These are phyloP conservation scores for Notarius lentiginosus DNA, from an alignment of 2,113 vertebrate genomes.

Conservation along the genomic window DNA sequence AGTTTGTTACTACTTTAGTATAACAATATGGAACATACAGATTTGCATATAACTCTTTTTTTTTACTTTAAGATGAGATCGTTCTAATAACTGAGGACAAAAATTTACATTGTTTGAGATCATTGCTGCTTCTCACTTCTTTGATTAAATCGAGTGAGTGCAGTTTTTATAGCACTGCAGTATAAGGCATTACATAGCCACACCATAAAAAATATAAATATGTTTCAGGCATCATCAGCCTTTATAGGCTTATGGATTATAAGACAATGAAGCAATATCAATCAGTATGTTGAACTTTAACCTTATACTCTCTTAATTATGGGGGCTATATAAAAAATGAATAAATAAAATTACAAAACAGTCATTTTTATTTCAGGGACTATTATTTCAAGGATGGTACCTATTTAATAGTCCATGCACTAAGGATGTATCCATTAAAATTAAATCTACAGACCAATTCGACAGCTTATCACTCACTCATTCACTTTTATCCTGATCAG, in stretches of 20 bases:
- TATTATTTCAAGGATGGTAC: not conserved
- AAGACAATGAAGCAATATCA: not conserved
- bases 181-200: not conserved
- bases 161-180: not conserved
- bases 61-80: not conserved
- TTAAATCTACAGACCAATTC: not conserved
- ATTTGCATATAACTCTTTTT: not conserved
- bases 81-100: not conserved
- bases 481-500: no score
- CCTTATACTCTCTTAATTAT: not conserved
- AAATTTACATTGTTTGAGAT: not conserved
- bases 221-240: not conserved
- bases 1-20: constrained; percentile 4
- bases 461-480: not conserved
- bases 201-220: not conserved
- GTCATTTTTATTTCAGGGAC: not conserved
- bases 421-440: not conserved
- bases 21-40: not conserved
- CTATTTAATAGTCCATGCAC: not conserved
- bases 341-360: not conserved
- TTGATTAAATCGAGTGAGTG: not conserved
- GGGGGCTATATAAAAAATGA: not conserved
- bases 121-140: not conserved
- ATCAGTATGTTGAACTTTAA: not conserved
- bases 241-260: not conserved